These are phyloP conservation scores for Neoarius graeffei DNA, from an alignment of 2,113 vertebrate species.

Conservation along the genomic window DNA sequence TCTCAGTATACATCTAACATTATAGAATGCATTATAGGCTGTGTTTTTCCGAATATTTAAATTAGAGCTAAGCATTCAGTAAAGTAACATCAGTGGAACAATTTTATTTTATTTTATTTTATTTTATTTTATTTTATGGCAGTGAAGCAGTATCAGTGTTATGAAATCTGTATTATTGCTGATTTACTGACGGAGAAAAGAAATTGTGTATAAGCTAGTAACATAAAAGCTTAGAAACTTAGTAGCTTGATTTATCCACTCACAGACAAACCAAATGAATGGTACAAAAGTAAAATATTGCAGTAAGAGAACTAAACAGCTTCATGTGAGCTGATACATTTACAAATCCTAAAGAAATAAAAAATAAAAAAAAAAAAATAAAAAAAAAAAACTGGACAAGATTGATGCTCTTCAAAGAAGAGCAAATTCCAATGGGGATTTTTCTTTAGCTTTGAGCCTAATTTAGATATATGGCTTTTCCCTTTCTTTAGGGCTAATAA, in stretches of 20 bases:
- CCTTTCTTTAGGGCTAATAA: conserved; percentile 47
- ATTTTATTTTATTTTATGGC: not conserved
- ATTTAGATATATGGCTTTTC: conserved; percentile 35
- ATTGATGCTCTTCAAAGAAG: conserved; percentile 44
- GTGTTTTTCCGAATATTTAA: not conserved
- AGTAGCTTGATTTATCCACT: not conserved
- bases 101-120: not conserved
- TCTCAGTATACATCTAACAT: not conserved
- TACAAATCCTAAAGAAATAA: not conserved
- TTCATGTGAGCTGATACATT: not conserved
- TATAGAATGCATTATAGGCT: conserved; percentile 5
- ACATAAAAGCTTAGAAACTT: not conserved
- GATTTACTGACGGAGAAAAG: not conserved
- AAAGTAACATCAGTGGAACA: conserved; percentile 24
- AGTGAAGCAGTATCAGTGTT: not conserved
- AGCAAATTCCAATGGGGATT: conserved; percentile 47
- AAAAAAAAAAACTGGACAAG: not conserved
- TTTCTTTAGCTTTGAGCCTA: conserved; percentile 52
- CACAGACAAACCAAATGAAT: not conserved
- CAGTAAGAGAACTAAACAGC: not conserved
- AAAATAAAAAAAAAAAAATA: too few species aligned
- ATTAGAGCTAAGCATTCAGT: conserved; percentile 14
- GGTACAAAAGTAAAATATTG: not conserved
- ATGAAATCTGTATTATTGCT: not conserved
- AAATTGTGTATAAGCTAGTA: not conserved